These are phyloP conservation scores for Tinamus guttatus DNA, from an alignment of 2,113 vertebrate genomes.

Conservation along the genomic window DNA sequence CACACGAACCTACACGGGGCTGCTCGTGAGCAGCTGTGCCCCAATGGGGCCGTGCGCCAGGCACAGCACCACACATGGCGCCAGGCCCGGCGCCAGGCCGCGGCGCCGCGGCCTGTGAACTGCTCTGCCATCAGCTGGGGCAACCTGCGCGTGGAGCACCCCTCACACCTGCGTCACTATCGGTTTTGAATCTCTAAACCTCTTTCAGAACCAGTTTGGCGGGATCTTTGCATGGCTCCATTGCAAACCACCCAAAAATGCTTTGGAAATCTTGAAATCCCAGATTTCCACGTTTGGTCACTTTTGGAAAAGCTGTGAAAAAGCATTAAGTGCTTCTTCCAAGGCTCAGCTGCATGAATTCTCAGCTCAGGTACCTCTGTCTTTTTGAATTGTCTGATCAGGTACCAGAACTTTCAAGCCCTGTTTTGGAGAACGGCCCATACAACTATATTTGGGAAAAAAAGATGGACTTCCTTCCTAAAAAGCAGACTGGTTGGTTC, in stretches of 20 bases:
- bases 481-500: background rate
- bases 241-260: background rate
- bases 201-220: background rate
- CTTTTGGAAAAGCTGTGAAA: background rate
- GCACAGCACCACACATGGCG: too few relatives aligned
- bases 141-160: background rate
- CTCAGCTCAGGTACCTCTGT: background rate
- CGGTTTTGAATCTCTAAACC: background rate
- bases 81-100: too few relatives aligned
- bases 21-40: fast-evolving
- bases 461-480: background rate
- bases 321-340: background rate
- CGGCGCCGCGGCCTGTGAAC: background rate
- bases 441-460: background rate
- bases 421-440: background rate
- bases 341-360: background rate
- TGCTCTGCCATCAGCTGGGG: too few relatives aligned
- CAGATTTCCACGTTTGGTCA: background rate
- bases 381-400: background rate
- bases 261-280: background rate
- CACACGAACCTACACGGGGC: background rate
- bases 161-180: too few relatives aligned
- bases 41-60: background rate
- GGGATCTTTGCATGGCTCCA: background rate
- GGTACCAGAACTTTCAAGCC: background rate